These are phyloP conservation scores for Sphaeridia pumilis DNA, from an alignment of 2,888 invertebrate species.

Conservation along the genomic window DNA sequence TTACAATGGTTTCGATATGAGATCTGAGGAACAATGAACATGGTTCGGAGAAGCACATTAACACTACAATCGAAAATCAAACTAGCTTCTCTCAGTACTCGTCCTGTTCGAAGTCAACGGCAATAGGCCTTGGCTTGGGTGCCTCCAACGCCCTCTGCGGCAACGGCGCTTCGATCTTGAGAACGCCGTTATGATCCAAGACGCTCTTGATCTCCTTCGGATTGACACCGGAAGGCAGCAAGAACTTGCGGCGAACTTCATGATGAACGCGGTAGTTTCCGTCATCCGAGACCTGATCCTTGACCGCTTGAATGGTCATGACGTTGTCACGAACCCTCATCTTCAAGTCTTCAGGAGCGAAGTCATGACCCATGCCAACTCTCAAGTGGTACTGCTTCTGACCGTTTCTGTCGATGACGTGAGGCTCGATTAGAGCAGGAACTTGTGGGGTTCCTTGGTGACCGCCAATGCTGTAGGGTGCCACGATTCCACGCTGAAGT, in stretches of 20 bases:
- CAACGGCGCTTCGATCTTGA: conserved; percentile 36
- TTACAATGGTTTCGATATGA: no score
- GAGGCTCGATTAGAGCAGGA: conserved; percentile 4
- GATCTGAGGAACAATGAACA: no score
- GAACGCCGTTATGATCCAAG: conserved; percentile 32
- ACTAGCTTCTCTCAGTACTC: no score
- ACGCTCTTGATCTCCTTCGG: conserved; percentile 30
- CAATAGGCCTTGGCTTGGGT: conserved; percentile 28
- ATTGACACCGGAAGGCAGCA: conserved; percentile 35
- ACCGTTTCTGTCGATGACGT: conserved; percentile 10
- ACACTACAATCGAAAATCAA: no score
- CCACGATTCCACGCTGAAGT: conserved; percentile 20
- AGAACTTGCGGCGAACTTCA: conserved; percentile 33
- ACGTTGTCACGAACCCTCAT: conserved; percentile 23
- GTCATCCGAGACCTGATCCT: conserved; percentile 12
- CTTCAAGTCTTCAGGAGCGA: conserved; percentile 37
- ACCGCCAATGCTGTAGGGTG: conserved; percentile 10
- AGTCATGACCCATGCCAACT: conserved; percentile 31
- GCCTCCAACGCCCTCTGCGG: conserved; percentile 13
- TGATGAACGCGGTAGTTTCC: conserved; percentile 30
- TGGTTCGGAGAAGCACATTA: no score
- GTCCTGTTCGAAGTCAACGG: conserved; percentile 21
- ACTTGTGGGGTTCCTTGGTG: neutral
- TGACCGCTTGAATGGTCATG: conserved; percentile 13
- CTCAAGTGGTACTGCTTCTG: conserved; percentile 30